A percentile compares a stretch with the other conserved stretches of the same genome.
Conservation (phyloP, 2,113 vertebrate species). For the Lagopus leucura region DNA sequence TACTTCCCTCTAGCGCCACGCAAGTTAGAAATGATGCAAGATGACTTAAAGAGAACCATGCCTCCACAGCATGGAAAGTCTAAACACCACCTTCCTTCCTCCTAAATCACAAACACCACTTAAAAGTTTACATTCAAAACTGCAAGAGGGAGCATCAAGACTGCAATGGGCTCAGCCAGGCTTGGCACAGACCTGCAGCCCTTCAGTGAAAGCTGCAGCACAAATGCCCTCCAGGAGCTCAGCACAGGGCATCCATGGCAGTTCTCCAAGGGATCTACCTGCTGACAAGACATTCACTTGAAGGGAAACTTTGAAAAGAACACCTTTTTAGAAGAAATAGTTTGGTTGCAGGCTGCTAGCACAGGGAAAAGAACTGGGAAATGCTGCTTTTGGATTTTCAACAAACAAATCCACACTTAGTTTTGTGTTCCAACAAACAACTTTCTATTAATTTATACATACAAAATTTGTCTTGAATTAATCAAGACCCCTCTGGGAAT, state of each 20-base stretch:
- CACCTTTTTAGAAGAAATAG: background rate
- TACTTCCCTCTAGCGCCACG: background rate
- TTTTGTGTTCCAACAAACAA: background rate
- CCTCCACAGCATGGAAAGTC: background rate
- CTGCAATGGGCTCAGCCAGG: fast-evolving
- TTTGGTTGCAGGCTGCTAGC: background rate
- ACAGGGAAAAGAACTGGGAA: background rate
- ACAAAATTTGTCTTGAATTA: background rate
- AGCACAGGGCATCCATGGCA: background rate
- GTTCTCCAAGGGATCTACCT: background rate
- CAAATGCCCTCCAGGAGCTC: background rate
- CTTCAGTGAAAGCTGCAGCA: background rate
- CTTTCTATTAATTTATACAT: background rate
- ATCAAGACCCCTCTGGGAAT: background rate
- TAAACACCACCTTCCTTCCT: slow-evolving; percentile 56
- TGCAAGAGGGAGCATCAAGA: background rate
- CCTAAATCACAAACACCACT: slow-evolving; percentile 8
- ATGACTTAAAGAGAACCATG: background rate
- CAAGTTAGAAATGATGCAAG: slow-evolving; percentile 13
- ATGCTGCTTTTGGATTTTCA: background rate
- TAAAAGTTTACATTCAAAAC: slow-evolving; percentile 37
- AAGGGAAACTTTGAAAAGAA: background rate
- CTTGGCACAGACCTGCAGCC: background rate
- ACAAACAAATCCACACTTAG: background rate
- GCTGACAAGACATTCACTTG: background rate